Conservation (phyloP, 2,797 vertebrate genomes). For the Muscicapa comitata region DNA sequence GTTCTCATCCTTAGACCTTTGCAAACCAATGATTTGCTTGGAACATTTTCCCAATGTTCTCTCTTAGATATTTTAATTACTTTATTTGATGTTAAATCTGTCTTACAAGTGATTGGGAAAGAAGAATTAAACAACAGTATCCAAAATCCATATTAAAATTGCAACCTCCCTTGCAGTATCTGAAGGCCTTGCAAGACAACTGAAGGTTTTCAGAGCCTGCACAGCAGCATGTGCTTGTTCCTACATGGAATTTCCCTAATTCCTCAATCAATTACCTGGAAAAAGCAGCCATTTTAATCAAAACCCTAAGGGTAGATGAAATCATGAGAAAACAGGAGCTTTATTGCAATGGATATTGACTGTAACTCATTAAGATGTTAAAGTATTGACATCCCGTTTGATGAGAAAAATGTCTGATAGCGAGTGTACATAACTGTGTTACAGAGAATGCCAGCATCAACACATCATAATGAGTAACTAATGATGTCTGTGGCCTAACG, state of each 20-base stretch:
- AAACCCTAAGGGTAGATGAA: constrained; percentile 66
- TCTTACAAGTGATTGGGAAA: background rate
- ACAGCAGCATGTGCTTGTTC: background rate
- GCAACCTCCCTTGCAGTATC: background rate
- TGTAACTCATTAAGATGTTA: constrained; percentile 70
- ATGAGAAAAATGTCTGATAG: constrained; percentile 66
- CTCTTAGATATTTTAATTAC: background rate
- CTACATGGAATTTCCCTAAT: constrained; percentile 43
- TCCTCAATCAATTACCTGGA: constrained; percentile 55
- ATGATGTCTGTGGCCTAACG: constrained; percentile 58
- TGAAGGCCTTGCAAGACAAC: background rate
- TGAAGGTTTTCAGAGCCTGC: background rate
- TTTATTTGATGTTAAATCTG: background rate
- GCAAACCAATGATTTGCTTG: background rate
- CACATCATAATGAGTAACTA: constrained; percentile 69
- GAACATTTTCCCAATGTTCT: background rate
- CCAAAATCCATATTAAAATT: constrained; percentile 13
- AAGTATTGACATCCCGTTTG: constrained; percentile 56
- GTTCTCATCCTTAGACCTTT: background rate
- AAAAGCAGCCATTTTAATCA: constrained; percentile 54
- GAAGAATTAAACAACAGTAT: background rate
- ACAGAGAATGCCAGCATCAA: constrained; percentile 32
- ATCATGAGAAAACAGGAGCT: constrained; percentile 52
- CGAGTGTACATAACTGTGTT: constrained; percentile 38
- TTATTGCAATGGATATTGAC: constrained; percentile 65